Conservation (phyloP, 2,113 vertebrate genomes). For the Notarius lentiginosus region DNA sequence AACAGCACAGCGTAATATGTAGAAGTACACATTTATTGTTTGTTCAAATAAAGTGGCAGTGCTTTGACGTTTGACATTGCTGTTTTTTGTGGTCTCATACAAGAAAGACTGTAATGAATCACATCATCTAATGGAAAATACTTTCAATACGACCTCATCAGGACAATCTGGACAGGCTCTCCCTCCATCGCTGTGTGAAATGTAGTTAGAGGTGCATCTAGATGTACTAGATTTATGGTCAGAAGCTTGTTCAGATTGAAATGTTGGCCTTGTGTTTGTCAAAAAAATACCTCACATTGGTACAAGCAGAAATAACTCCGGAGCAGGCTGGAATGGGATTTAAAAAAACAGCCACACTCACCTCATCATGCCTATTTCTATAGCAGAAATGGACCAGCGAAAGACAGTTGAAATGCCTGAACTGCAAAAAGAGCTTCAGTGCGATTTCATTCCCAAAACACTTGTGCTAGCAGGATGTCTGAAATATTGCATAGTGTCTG, state of each 20-base stretch:
- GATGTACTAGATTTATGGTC: not conserved
- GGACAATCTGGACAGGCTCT: not conserved
- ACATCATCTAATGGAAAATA: no score
- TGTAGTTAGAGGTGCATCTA: not conserved
- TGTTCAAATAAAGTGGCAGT: not conserved
- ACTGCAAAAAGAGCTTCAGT: not conserved
- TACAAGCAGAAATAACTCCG: not conserved
- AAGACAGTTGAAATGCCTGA: not conserved
- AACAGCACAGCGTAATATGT: not conserved
- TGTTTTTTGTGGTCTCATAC: not conserved
- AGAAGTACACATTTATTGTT: not conserved
- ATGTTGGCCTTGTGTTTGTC: not conserved
- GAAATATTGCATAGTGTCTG: not conserved
- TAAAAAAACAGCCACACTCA: not conserved
- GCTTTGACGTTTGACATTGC: slow-evolving; percentile 3
- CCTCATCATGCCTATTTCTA: not conserved
- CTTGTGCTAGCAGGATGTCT: not conserved
- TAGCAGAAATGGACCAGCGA: not conserved
- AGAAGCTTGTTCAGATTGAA: not conserved
- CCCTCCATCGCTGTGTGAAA: not conserved
- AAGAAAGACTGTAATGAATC: not conserved
- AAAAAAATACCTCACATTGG: not conserved
- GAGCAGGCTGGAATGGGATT: no score
- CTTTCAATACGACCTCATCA: not conserved
- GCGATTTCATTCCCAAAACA: not conserved